Percentiles rank a stretch among this genome's conserved stretches.
These are phyloP conservation scores for Ophion slaviceki DNA, from an alignment of 2,888 invertebrate species.

Conservation along the genomic window DNA sequence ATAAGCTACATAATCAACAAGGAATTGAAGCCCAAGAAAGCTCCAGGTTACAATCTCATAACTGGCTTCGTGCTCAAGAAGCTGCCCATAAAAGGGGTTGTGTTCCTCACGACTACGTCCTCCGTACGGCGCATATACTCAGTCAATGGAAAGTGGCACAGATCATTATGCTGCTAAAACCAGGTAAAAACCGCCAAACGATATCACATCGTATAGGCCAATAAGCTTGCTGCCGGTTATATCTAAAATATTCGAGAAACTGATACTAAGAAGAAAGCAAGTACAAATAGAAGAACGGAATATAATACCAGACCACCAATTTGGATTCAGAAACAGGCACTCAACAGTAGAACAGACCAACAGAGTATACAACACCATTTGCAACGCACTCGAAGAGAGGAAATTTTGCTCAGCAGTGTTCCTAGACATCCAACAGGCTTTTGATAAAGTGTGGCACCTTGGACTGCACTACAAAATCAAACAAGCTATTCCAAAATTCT, in stretches of 20 bases:
- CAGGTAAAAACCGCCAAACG: constrained; percentile 3
- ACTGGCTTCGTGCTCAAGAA: too few species aligned
- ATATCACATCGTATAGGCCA: neutral
- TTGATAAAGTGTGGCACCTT: constrained; percentile 2
- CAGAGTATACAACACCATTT: constrained; percentile 1
- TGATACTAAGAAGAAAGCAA: neutral
- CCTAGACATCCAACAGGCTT: constrained; percentile 10
- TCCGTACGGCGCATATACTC: neutral
- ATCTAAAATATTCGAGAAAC: neutral
- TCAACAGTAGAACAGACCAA: neutral
- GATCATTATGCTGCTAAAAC: constrained; percentile 5
- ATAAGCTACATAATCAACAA: too few species aligned
- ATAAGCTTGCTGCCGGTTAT: neutral
- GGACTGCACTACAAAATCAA: constrained; percentile 1
- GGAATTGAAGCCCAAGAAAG: too few species aligned
- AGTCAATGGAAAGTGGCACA: constrained; percentile 17
- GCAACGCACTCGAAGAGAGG: constrained; percentile 1
- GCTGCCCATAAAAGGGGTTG: too few species aligned
- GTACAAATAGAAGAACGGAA: constrained; percentile 1
- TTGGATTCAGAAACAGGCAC: constrained; percentile 3
- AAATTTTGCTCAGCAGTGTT: neutral
- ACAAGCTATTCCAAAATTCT: constrained; percentile 9
- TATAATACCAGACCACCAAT: neutral
- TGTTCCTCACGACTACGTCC: neutral
- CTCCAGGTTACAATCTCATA: too few species aligned